Conservation (phyloP, 1,140 invertebrate genomes). For the Bradynema listronoti region DNA sequence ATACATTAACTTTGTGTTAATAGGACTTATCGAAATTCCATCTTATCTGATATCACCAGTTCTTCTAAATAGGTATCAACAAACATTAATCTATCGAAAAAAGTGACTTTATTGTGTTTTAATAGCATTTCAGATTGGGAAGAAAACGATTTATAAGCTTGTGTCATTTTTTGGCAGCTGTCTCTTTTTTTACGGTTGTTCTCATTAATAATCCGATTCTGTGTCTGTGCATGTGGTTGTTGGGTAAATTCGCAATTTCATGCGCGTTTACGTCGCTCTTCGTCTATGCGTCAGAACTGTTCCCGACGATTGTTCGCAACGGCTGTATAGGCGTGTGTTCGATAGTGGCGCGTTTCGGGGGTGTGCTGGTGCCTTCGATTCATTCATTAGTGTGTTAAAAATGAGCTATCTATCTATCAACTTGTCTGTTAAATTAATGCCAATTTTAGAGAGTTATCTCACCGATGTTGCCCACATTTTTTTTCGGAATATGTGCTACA, state of each 20-base stretch:
- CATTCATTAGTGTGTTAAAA: constrained; percentile 1
- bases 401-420: no score
- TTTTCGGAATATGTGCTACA: constrained; percentile 10
- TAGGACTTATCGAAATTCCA: constrained; percentile 57
- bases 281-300: constrained; percentile 39
- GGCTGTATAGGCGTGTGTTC: constrained; percentile 39
- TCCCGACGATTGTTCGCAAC: constrained; percentile 27
- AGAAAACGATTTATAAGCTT: constrained; percentile 31
- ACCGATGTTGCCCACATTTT: constrained; percentile 10
- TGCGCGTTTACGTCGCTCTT: constrained; percentile 35
- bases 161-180: constrained; percentile 29
- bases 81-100: not conserved
- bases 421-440: constrained; percentile 6
- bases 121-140: constrained; percentile 17
- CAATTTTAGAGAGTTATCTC: constrained; percentile 12
- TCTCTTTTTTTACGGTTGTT: constrained; percentile 25
- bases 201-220: constrained; percentile 20
- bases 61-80: constrained; percentile 43
- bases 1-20: constrained; percentile 58
- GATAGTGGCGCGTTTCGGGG: constrained; percentile 3
- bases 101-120: not conserved
- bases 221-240: constrained; percentile 22
- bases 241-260: constrained; percentile 43
- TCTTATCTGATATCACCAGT: constrained; percentile 42
- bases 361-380: constrained; percentile 6